Base-by-base conservation (phyloP, 30 jellyfish, hydroid and myxozoan species). In the Cassiopea xamachana region DNA sequence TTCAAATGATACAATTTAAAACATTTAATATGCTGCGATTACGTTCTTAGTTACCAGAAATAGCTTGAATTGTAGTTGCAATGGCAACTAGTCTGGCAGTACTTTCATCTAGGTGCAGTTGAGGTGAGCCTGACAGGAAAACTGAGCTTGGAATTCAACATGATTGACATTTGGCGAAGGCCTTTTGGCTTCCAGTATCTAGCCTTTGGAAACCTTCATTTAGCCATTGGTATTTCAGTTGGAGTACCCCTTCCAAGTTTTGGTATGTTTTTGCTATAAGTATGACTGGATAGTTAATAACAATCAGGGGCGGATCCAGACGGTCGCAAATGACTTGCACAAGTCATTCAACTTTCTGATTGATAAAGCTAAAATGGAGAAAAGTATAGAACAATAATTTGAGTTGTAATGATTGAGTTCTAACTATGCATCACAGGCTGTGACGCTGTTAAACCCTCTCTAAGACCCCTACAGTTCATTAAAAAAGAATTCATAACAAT, bases 131-230 rank as follows among this genome's bases (percentile, higher is more conserved):
- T 87, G 46, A 67, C 91, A 49, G 98, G 98, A n/a, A 87, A 76
- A 69, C 90, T 92, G 45, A 82, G 84, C 78, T 76, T 92, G 46
- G 94, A 84, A 61, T 83, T 88, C 60, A 87, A 84, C 84, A 87
- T 92, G 96, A 48, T 89, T 19, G 98, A 90, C 10, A 86, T 92
- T 67, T 85, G 94, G 92, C 77, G 89, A 60, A 92, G 68, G 50
- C 96, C 96, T 2, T 87, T 92, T 60, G 93, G 92, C 17, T 76
- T 92, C 70, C 85, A 87, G 81, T 86, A 82, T 80, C 91, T 92
- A 17, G 98, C 98, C 9, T 73, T 92, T 75, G 98, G 98, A 27
- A 92, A 92, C 73, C 93, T 92, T 3, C 96, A 78, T 60, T 75
- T 92, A 46, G 88, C 89, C 9, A 87, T 92, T 46, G 98, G 94